phyloP scores from a whole-genome alignment of 2,797 vertebrate species.

The Chaetodon trifasciatus region DNA sequence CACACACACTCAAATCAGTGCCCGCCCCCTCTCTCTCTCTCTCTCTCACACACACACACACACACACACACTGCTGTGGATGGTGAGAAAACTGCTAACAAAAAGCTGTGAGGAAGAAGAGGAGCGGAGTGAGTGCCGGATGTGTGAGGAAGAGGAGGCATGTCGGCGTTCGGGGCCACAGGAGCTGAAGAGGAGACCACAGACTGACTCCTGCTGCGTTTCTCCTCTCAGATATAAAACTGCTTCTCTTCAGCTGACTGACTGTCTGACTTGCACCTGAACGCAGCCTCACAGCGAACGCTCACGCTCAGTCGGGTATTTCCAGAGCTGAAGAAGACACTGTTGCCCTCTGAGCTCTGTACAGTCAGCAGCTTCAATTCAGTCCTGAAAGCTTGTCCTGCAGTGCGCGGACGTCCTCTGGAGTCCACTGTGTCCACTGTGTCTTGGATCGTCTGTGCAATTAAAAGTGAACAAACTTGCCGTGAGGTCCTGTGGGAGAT shows the following conservation, averaged over 20 bases:
- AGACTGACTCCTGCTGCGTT: background rate
- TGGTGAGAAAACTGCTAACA: constrained; percentile 33
- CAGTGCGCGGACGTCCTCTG: no score
- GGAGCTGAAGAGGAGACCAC: background rate
- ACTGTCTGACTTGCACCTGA: background rate
- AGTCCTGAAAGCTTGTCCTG: background rate
- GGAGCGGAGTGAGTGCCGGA: constrained; percentile 13
- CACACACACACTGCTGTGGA: constrained; percentile 5
- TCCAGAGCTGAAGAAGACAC: constrained; percentile 10
- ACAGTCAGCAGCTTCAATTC: constrained; percentile 10
- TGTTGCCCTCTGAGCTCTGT: background rate
- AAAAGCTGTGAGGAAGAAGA: constrained; percentile 3
- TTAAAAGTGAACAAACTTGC: background rate
- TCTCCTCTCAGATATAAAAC: background rate
- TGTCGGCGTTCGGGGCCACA: background rate
- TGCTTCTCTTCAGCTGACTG: background rate
- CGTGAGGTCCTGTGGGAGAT: background rate
- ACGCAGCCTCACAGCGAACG: background rate
- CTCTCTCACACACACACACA: no score
- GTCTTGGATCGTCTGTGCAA: background rate
- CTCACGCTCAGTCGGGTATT: constrained; percentile 22
- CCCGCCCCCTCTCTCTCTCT: no score
- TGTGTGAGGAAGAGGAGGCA: constrained; percentile 10
- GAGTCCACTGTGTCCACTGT: no score
- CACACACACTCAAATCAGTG: background rate